phyloP scores from a whole-genome alignment of 2,797 vertebrate genomes.

The Hipposideros larvatus region DNA sequence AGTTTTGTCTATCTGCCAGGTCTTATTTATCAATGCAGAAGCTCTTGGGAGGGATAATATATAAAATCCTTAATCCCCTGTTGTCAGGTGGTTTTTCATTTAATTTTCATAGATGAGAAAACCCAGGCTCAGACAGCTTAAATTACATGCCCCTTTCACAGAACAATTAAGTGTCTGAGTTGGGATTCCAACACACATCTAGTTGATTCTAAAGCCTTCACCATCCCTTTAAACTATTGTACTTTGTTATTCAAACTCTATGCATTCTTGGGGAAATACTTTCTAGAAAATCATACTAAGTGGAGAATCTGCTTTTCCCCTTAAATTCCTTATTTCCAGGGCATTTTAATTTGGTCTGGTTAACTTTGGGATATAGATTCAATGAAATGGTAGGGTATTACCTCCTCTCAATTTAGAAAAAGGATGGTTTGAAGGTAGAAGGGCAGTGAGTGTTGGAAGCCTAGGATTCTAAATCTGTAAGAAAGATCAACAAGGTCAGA shows the following conservation, averaged over 20 bases:
- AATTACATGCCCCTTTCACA: not conserved
- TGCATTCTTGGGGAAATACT: not conserved
- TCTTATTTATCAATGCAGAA: not conserved
- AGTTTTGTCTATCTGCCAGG: not conserved
- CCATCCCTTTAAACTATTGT: not conserved
- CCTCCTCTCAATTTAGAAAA: not conserved
- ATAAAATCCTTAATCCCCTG: not conserved
- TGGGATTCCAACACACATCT: not conserved
- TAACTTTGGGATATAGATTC: not conserved
- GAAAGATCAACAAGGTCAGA: conserved; percentile 8
- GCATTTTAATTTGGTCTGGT: not conserved
- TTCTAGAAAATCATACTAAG: conserved; percentile 10
- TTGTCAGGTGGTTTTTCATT: not conserved
- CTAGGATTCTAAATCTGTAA: not conserved
- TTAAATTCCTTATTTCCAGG: not conserved
- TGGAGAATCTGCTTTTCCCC: not conserved
- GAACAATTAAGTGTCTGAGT: not conserved
- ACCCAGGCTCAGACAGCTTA: not conserved
- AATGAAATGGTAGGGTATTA: not conserved
- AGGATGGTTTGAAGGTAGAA: not conserved
- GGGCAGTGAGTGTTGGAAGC: not conserved
- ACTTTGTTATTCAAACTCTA: not conserved
- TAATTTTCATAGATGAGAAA: conserved; percentile 22
- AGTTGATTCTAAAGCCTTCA: not conserved
- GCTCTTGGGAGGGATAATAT: not conserved